A percentile compares a stretch with the other conserved stretches of the same genome.
Conservation (phyloP, 2,888 invertebrate genomes). For the Pammene aurita region DNA sequence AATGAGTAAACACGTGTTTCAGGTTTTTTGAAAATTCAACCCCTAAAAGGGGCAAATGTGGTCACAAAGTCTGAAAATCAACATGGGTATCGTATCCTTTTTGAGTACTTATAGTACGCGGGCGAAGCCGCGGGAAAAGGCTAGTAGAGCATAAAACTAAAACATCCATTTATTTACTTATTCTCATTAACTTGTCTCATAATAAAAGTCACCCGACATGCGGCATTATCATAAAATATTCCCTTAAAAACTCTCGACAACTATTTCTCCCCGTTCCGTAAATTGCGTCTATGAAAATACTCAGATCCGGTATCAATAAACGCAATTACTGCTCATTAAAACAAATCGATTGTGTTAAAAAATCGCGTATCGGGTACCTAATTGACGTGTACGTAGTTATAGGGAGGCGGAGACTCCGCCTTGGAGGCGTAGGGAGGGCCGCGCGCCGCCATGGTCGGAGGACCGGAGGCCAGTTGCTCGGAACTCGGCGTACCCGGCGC, state of each 20-base stretch:
- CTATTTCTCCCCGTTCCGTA: conserved; percentile 23
- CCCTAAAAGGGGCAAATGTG: too few species aligned
- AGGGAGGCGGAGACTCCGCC: conserved; percentile 67
- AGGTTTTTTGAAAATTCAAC: too few species aligned
- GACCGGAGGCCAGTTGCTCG: conserved; percentile 77
- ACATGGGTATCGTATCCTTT: too few species aligned
- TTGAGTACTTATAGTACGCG: too few species aligned
- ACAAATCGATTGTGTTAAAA: conserved; percentile 68
- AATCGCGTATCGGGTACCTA: conserved; percentile 59
- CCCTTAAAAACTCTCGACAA: conserved; percentile 20
- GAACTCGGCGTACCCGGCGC: conserved; percentile 71
- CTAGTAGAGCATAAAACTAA: conserved; percentile 16
- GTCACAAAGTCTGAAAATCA: too few species aligned
- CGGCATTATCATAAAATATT: conserved; percentile 20
- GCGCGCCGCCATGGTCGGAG: conserved; percentile 61
- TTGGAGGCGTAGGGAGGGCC: conserved; percentile 77
- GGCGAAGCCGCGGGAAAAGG: too few species aligned
- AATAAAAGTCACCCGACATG: conserved; percentile 24
- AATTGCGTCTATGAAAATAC: conserved; percentile 36
- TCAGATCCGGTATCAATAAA: conserved; percentile 66
- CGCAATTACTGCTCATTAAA: conserved; percentile 75
- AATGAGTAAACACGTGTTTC: too few species aligned
- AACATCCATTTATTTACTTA: conserved; percentile 28
- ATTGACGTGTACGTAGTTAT: conserved; percentile 54
- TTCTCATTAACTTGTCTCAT: conserved; percentile 33